A percentile compares a stretch with the other conserved stretches of the same genome.
These are phyloP conservation scores for Protomyctophum bolini DNA, from an alignment of 2,113 vertebrate genomes.

Conservation along the genomic window DNA sequence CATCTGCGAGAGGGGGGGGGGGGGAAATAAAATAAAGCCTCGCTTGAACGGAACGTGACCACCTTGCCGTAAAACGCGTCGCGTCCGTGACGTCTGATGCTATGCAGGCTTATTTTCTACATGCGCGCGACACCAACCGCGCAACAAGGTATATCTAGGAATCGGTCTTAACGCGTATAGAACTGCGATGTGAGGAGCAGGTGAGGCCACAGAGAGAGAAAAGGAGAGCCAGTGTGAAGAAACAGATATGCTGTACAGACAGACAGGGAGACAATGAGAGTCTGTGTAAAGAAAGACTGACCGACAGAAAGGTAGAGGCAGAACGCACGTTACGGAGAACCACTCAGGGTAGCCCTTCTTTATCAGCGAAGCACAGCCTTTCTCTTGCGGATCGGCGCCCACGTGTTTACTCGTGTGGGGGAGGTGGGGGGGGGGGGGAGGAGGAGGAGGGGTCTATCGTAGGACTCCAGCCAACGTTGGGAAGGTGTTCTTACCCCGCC, in stretches of 20 bases:
- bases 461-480: constrained; percentile 50
- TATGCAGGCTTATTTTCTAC: too few species aligned
- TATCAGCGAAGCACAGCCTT: constrained; percentile 68
- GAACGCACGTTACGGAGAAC: constrained; percentile 42
- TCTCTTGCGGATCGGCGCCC: constrained; percentile 31
- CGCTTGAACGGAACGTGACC: constrained; percentile 35
- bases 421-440: not conserved
- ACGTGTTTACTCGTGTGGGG: constrained; percentile 50
- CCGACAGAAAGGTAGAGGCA: constrained; percentile 13
- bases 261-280: not conserved
- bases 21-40: not conserved
- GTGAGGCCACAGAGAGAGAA: not conserved
- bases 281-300: not conserved
- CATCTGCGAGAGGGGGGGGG: not conserved
- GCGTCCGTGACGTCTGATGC: too few species aligned
- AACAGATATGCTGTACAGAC: not conserved
- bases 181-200: constrained; percentile 16
- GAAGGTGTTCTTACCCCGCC: constrained; percentile 35
- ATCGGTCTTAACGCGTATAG: constrained; percentile 19
- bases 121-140: too few species aligned
- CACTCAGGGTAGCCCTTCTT: constrained; percentile 48
- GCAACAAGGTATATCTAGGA: too few species aligned
- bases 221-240: not conserved
- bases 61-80: too few species aligned
- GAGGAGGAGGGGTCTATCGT: constrained; percentile 50